Evolutionary conservation across 2,113 vertebrate species (phyloP).

Genomic region (Aegotheles bennettii): DNA sequence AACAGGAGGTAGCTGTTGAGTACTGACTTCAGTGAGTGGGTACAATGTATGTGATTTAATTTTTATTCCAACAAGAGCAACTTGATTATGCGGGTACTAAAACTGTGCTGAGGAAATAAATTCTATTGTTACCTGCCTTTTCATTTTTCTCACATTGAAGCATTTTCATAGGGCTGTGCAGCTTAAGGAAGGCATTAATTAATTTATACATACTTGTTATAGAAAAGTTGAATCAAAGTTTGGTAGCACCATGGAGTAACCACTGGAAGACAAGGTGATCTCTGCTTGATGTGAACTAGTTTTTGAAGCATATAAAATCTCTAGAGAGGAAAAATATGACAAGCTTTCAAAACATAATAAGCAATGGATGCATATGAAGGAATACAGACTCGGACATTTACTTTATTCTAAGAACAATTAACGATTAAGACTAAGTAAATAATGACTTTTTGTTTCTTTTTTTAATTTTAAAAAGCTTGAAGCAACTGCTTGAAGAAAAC

Average conservation of each 20-base stretch:
- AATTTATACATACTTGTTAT: neutral
- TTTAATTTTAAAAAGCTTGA: neutral
- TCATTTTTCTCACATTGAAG: neutral
- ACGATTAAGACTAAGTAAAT: neutral
- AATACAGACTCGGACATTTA: neutral
- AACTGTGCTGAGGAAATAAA: neutral
- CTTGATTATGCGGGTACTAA: neutral
- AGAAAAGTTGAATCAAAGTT: neutral
- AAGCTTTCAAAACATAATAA: neutral
- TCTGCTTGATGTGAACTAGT: neutral
- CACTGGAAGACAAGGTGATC: fast-evolving
- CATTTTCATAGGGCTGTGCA: neutral
- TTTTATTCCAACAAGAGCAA: neutral
- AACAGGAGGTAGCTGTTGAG: neutral
- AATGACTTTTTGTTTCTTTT: neutral
- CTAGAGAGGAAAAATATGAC: neutral
- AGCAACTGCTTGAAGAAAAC: neutral
- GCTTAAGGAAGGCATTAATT: neutral
- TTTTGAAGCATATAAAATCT: neutral
- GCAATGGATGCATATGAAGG: neutral
- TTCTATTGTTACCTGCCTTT: neutral
- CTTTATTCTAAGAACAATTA: neutral
- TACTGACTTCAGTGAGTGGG: neutral
- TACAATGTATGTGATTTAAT: fast-evolving
- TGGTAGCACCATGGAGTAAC: neutral